Base-by-base conservation (phyloP, 2,888 invertebrate genomes). In the Dynastes hyllus region DNA sequence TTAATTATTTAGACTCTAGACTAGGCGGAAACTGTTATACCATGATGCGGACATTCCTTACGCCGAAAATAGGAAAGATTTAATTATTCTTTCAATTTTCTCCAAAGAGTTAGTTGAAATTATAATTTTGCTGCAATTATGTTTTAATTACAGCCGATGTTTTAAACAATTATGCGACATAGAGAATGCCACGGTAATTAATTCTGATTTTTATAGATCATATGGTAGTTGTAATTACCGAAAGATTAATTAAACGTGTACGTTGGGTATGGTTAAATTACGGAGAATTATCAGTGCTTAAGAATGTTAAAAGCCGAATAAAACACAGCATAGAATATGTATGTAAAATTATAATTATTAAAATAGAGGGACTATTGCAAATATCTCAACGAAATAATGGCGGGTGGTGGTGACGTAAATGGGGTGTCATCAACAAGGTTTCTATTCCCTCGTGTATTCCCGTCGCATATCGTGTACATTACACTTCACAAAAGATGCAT, bases 21-120 rank as follows among this genome's bases (percentile, higher is more conserved):
- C 67, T n/a, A 67, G 77, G 50, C 67, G 67, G 77, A 58, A 58
- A 77, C 55, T 77, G 55, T 77, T 77, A 55, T 71, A 55, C 29
- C 37, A 71, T 37, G 32, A 37, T 58, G 55, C 58, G 73, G 3
- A 40, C 73, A 73, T 73, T 73, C 73, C 73, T 73, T 55, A 22
- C 16, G 40, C 58, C 58, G 58, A 73, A 73, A 58, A 16, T 22
- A 73, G 73, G 11, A 58, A 5, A 61, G 6, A 73, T 73, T 73
- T 73, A 73, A 73, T 73, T 73, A 73, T 58, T 73, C 40, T 67
- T 67, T 67, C 16, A 45, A 11, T 29, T 50, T 67, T 67, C 50
- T 22, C 58, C 37, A 58, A 73, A 73, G 9, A 29, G n/a, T 5
- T 58, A 61, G 27, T 40, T 73, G 40, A 55, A 73, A 58, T 51